Evolutionary conservation across 2,888 invertebrate genomes (phyloP).

Genomic region (Mongoloraphidia duomilia): DNA sequence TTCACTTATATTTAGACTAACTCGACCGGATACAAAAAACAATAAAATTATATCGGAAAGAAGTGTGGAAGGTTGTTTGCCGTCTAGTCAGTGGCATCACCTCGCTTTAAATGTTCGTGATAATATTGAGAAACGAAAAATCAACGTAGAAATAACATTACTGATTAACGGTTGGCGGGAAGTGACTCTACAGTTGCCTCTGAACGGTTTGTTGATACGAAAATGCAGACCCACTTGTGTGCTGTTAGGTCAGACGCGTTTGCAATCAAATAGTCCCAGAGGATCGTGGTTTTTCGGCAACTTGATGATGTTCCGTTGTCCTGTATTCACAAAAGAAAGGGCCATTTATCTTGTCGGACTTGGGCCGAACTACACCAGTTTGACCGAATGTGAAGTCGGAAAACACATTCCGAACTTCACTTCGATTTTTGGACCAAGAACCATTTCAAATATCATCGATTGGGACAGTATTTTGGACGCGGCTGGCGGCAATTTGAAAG

Average conservation of each 20-base stretch:
- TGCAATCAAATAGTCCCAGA: constrained; percentile 11
- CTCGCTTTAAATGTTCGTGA: constrained; percentile 43
- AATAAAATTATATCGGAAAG: constrained; percentile 37
- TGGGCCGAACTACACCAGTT: constrained; percentile 33
- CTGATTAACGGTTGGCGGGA: constrained; percentile 44
- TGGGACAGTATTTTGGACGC: constrained; percentile 47
- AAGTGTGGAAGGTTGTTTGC: constrained; percentile 30
- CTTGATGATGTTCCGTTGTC: constrained; percentile 39
- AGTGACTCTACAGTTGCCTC: constrained; percentile 38
- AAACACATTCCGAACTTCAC: constrained; percentile 34
- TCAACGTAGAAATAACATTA: constrained; percentile 41
- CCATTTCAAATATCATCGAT: constrained; percentile 37
- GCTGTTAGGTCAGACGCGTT: constrained; percentile 35
- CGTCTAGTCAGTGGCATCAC: constrained; percentile 39
- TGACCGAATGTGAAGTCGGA: constrained; percentile 33
- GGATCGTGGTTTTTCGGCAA: constrained; percentile 39
- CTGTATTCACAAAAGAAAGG: constrained; percentile 34
- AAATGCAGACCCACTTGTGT: constrained; percentile 41
- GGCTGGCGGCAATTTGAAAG: constrained; percentile 33
- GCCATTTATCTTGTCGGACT: constrained; percentile 41
- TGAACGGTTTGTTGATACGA: constrained; percentile 43
- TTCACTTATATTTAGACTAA: constrained; percentile 32
- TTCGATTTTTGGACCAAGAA: constrained; percentile 30
- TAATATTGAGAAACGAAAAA: constrained; percentile 36
- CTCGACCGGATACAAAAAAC: constrained; percentile 35